Percentiles rank a stretch among this genome's conserved stretches.
Conservation (phyloP, 2,888 invertebrate genomes). For the Apamea monoglypha region DNA sequence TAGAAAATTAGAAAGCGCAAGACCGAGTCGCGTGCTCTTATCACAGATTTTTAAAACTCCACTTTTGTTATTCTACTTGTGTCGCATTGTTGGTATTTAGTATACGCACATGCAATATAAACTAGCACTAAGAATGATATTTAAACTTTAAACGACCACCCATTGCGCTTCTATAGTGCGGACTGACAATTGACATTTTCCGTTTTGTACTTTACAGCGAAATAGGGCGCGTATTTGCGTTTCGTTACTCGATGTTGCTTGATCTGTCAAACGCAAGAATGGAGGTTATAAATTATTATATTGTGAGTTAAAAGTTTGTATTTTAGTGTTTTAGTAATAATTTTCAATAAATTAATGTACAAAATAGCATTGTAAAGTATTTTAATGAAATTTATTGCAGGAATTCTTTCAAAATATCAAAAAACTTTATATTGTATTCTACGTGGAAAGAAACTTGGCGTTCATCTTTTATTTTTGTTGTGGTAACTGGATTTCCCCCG, state of each 20-base stretch:
- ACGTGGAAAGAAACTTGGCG: conserved; percentile 49
- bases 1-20: conserved; percentile 75
- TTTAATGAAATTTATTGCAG: neutral
- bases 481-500: conserved; percentile 38
- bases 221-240: conserved; percentile 67
- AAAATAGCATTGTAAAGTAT: fast-evolving
- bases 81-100: conserved; percentile 81
- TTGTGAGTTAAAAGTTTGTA: neutral
- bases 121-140: conserved; percentile 72
- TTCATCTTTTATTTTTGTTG: conserved; percentile 14
- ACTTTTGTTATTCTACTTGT: conserved; percentile 79
- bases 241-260: conserved; percentile 63
- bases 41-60: conserved; percentile 74
- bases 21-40: conserved; percentile 70
- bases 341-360: fast-evolving
- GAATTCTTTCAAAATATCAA: fast-evolving
- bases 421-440: conserved; percentile 6
- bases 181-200: conserved; percentile 70
- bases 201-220: conserved; percentile 56
- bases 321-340: neutral
- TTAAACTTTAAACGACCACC: conserved; percentile 66
- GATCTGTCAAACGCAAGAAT: conserved; percentile 17
- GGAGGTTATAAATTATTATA: neutral
- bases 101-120: conserved; percentile 74
- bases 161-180: conserved; percentile 73